These are phyloP conservation scores for Apomyelois bistriatella DNA, from an alignment of 2,888 invertebrate species.

Conservation along the genomic window DNA sequence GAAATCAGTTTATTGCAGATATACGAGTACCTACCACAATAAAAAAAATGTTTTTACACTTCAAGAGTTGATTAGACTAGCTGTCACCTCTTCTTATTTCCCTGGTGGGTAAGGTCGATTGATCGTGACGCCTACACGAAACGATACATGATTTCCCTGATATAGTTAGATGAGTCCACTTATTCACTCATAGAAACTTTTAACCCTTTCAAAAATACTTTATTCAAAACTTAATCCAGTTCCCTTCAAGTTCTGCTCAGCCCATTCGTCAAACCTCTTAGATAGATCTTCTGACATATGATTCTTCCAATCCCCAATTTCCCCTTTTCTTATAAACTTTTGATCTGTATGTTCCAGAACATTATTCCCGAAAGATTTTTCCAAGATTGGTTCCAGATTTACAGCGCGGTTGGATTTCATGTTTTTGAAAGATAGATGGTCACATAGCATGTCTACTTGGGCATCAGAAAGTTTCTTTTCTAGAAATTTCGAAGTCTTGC, in stretches of 20 bases:
- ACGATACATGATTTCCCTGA: too few species aligned
- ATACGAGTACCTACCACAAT: too few species aligned
- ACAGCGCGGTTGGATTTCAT: slow-evolving; percentile 91
- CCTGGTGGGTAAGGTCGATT: too few species aligned
- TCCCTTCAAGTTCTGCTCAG: slow-evolving; percentile 78
- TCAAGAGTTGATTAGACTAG: too few species aligned
- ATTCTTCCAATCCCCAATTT: slow-evolving; percentile 90
- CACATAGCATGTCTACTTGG: slow-evolving; percentile 83
- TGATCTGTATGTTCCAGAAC: slow-evolving; percentile 70
- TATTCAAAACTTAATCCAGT: slow-evolving; percentile 82
- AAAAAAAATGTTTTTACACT: too few species aligned
- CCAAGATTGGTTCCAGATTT: slow-evolving; percentile 84
- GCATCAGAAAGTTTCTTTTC: slow-evolving; percentile 83
- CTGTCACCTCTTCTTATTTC: too few species aligned
- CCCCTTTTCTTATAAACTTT: slow-evolving; percentile 87
- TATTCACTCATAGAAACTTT: too few species aligned
- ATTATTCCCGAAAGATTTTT: slow-evolving; percentile 65
- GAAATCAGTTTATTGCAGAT: too few species aligned
- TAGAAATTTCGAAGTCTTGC: slow-evolving; percentile 86
- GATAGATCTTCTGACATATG: slow-evolving; percentile 87
- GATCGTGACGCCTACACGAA: too few species aligned
- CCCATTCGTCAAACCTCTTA: slow-evolving; percentile 86
- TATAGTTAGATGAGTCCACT: too few species aligned
- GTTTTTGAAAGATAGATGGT: slow-evolving; percentile 88
- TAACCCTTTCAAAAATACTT: slow-evolving; percentile 12